These are phyloP conservation scores for Colletes latitarsis DNA, from an alignment of 1,140 invertebrate species.

Conservation along the genomic window DNA sequence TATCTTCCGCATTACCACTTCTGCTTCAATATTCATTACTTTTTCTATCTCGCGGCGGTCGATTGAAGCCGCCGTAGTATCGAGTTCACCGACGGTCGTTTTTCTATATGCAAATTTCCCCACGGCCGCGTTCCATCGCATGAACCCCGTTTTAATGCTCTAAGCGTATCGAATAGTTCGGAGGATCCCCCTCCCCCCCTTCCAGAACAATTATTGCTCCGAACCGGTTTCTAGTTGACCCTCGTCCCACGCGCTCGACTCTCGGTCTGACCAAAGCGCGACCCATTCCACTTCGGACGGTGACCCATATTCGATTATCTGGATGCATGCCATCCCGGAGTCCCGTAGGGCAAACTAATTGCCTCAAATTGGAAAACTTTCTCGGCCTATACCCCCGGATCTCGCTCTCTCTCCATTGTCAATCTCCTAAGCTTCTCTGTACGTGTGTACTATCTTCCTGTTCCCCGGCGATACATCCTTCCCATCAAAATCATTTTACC, in stretches of 20 bases:
- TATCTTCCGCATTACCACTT: slow-evolving; percentile 45
- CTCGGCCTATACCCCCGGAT: slow-evolving; percentile 36
- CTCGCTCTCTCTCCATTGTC: slow-evolving; percentile 39
- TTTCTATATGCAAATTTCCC: slow-evolving; percentile 32
- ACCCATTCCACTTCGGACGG: slow-evolving; percentile 56
- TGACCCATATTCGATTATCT: slow-evolving; percentile 71
- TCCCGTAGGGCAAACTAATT: slow-evolving; percentile 68
- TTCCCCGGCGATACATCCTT: not conserved
- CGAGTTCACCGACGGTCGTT: slow-evolving; percentile 1
- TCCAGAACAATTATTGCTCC: slow-evolving; percentile 39
- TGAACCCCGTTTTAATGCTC: slow-evolving; percentile 33
- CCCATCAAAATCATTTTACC: too few relatives aligned
- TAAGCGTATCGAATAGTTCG: slow-evolving; percentile 43
- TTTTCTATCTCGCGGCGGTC: slow-evolving; percentile 7
- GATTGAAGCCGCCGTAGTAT: not conserved
- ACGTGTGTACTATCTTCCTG: not conserved
- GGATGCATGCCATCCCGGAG: slow-evolving; percentile 63
- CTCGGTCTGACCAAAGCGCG: slow-evolving; percentile 45
- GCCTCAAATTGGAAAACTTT: slow-evolving; percentile 72
- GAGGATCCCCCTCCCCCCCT: not conserved
- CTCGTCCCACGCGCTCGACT: slow-evolving; percentile 32
- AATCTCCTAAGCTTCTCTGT: slow-evolving; percentile 34
- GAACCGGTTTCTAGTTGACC: slow-evolving; percentile 12
- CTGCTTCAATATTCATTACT: slow-evolving; percentile 46
- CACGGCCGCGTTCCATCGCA: not conserved